These are phyloP conservation scores for Phrynocephalus vlangalii DNA, from an alignment of 2,797 vertebrate species.

Conservation along the genomic window DNA sequence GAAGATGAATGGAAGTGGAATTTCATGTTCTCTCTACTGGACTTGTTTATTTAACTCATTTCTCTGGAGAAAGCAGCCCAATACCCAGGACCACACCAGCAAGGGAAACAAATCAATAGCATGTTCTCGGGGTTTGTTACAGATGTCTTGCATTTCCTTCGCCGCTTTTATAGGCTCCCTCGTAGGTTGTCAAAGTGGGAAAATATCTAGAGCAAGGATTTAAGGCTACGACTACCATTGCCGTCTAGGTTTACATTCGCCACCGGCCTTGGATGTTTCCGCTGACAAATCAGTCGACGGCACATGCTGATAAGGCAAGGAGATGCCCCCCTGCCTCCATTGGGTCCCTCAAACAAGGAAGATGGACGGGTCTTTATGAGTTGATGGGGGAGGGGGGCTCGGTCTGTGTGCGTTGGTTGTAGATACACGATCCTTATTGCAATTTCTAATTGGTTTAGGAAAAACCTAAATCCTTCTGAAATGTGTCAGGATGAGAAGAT, in stretches of 20 bases:
- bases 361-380: constrained; percentile 38
- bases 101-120: constrained; percentile 82
- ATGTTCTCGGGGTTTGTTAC: constrained; percentile 83
- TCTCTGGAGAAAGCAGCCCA: constrained; percentile 79
- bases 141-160: constrained; percentile 87
- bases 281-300: constrained; percentile 62
- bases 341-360: constrained; percentile 40
- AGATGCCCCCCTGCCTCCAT: constrained; percentile 50
- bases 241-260: constrained; percentile 67
- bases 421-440: neutral
- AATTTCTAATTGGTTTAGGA: constrained; percentile 1
- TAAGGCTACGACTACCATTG: constrained; percentile 64
- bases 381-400: neutral
- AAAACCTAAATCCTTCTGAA: constrained; percentile 25
- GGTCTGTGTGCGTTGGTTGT: rapidly evolving
- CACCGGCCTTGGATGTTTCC: constrained; percentile 49
- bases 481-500: neutral
- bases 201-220: constrained; percentile 75
- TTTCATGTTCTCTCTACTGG: constrained; percentile 84
- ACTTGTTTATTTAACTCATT: constrained; percentile 84
- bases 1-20: constrained; percentile 86
- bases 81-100: constrained; percentile 84
- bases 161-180: constrained; percentile 77
- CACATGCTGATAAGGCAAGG: constrained; percentile 39
- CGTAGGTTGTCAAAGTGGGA: constrained; percentile 77